phyloP scores from a whole-genome alignment of 1,140 invertebrate species.

The Neodiprion fabricii region DNA sequence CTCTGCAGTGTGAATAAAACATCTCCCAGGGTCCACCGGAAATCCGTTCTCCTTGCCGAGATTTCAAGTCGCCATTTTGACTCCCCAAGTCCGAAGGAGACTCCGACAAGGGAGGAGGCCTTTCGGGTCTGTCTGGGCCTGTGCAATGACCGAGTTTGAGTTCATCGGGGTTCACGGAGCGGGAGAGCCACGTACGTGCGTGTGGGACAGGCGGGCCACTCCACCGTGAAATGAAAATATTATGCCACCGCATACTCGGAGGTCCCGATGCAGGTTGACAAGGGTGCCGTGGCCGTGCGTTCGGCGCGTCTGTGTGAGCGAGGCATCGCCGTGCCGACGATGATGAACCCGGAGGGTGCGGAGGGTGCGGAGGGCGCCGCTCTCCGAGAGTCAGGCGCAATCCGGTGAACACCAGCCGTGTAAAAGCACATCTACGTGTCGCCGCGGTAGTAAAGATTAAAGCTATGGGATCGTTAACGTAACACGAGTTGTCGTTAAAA shows the following conservation, averaged over 20 bases:
- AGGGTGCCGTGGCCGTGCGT: background rate
- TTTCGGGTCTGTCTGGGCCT: no score
- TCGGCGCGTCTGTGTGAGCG: conserved; percentile 31
- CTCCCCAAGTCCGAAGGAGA: no score
- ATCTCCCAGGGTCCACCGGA: background rate
- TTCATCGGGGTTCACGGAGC: conserved; percentile 40
- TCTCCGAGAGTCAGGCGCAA: background rate
- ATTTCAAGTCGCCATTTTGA: background rate
- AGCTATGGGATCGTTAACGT: conserved; percentile 8
- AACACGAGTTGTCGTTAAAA: background rate
- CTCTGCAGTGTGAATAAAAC: no score
- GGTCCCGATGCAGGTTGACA: background rate
- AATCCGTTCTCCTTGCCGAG: background rate
- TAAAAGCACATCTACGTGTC: conserved; percentile 4
- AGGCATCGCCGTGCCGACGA: conserved; percentile 3
- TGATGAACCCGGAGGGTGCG: background rate
- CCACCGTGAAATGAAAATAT: conserved; percentile 55
- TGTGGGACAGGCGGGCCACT: conserved; percentile 43
- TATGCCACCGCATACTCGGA: conserved; percentile 35
- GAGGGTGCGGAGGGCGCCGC: background rate
- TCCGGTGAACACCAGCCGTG: background rate
- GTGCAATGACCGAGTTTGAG: conserved; percentile 29
- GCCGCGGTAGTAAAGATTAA: conserved; percentile 9
- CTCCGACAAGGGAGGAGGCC: no score
- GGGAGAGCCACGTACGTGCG: conserved; percentile 25